Base-by-base conservation (phyloP, 2,888 invertebrate species). In the Ptychoptera albimana region DNA sequence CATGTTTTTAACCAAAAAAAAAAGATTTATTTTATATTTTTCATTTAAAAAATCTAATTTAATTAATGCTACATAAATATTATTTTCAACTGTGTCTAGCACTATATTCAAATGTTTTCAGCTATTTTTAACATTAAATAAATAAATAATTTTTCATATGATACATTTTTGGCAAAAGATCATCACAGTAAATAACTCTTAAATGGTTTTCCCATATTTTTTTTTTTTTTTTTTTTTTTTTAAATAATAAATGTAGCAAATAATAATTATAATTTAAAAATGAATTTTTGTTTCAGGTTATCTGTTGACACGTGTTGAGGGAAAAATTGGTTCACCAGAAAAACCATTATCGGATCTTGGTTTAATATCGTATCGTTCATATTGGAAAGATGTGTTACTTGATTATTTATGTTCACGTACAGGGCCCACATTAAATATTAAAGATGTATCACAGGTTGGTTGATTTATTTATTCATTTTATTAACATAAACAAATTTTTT, bases 281-380 rank as follows among this genome's bases (percentile, higher is more conserved):
- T 32, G 12, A 42, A n/a, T 46, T 44, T 41, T 43, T 48, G 51
- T 51, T 51, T 23, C 69, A 96, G 96, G 96, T 70, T 98, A 98
- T 67, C 75, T 96, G 48, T 69, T 98, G 59, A 97, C 96, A 48
- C 78, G 89, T 58, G 85, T 85, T 37, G 98, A 99, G 68, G 87
- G 86, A 49, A 97, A 96, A 71, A 88, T 97, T 45, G 98, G 98
- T n/a, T 96, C 96, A 1, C 98, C 98, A 1, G 98, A 99, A 66
- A 93, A 96, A 54, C 98, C 98, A 0, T 72, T 98, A 35, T 96
- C 96, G 40, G 97, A 99, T 67, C 74, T 97, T 47, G 98, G 98
- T 11, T 74, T 98, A 45, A 88, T 97, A 58, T 93, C 94, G 13
- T 98, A 98, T 70, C 77, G 97, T 29, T 93, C 92, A 41, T 98